A percentile compares a stretch with the other conserved stretches of the same genome.
These are phyloP conservation scores for Andricus curvator DNA, from an alignment of 2,888 invertebrate genomes.

Conservation along the genomic window DNA sequence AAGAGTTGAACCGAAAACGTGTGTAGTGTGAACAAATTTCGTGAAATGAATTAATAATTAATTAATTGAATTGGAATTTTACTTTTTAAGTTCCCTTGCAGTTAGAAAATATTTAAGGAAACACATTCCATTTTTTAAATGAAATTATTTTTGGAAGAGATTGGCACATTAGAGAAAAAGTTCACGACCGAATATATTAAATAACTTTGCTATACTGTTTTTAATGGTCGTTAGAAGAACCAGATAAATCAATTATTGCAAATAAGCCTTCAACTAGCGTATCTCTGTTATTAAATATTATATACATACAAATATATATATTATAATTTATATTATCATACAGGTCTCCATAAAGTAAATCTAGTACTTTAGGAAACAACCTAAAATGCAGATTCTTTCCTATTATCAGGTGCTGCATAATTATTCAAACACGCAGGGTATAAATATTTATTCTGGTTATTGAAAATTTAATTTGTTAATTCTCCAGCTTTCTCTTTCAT, in stretches of 20 bases:
- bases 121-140: background rate
- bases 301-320: slow-evolving; percentile 45
- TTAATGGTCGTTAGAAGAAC: slow-evolving; percentile 45
- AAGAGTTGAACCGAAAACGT: background rate
- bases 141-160: background rate
- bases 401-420: slow-evolving; percentile 15
- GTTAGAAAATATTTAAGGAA: background rate
- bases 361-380: slow-evolving; percentile 42
- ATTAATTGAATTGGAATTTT: background rate
- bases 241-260: slow-evolving; percentile 47
- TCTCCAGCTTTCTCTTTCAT: background rate
- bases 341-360: slow-evolving; percentile 36
- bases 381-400: slow-evolving; percentile 24
- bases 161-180: background rate
- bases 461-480: background rate
- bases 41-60: background rate
- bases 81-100: background rate
- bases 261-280: slow-evolving; percentile 49
- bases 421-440: background rate
- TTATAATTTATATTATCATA: slow-evolving; percentile 41
- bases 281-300: slow-evolving; percentile 51
- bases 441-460: background rate
- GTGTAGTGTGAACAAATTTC: background rate
- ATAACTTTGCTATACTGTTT: slow-evolving; percentile 30
- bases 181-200: slow-evolving; percentile 11